phyloP scores from a whole-genome alignment of 2,113 vertebrate species.

The Prolemur simus region DNA sequence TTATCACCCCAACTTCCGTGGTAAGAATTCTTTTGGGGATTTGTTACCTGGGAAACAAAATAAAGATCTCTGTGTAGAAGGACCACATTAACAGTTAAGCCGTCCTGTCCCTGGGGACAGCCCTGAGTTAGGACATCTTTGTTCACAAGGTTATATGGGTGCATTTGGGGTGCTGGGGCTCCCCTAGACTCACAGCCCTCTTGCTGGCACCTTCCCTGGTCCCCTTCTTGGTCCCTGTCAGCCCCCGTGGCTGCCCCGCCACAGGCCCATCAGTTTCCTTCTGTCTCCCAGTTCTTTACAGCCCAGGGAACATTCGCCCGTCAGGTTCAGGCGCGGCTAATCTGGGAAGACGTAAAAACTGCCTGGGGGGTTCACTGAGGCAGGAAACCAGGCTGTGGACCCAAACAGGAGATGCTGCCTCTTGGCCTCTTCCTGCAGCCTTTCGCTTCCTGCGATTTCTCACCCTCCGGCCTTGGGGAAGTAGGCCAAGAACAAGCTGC shows the following conservation, averaged over 20 bases:
- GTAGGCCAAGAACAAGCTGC: background rate
- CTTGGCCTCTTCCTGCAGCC: background rate
- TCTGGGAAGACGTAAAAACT: background rate
- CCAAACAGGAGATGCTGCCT: background rate
- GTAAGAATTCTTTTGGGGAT: conserved; percentile 80
- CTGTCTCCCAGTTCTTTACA: background rate
- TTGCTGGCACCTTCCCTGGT: background rate
- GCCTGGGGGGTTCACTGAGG: background rate
- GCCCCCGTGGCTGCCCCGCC: rapidly evolving
- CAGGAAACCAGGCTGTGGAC: rapidly evolving
- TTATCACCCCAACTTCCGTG: conserved; percentile 91
- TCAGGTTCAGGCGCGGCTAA: background rate
- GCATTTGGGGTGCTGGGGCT: background rate
- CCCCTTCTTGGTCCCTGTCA: background rate
- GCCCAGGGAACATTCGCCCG: rapidly evolving
- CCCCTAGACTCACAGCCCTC: background rate
- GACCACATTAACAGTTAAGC: background rate
- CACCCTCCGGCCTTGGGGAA: background rate
- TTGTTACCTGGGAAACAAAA: conserved; percentile 23
- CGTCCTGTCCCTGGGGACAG: background rate
- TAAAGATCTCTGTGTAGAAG: background rate
- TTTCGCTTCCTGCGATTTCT: background rate
- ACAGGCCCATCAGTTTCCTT: rapidly evolving
- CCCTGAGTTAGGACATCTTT: background rate
- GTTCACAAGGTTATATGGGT: background rate